phyloP scores from a whole-genome alignment of 2,797 vertebrate species.

The Delichon dasypus region DNA sequence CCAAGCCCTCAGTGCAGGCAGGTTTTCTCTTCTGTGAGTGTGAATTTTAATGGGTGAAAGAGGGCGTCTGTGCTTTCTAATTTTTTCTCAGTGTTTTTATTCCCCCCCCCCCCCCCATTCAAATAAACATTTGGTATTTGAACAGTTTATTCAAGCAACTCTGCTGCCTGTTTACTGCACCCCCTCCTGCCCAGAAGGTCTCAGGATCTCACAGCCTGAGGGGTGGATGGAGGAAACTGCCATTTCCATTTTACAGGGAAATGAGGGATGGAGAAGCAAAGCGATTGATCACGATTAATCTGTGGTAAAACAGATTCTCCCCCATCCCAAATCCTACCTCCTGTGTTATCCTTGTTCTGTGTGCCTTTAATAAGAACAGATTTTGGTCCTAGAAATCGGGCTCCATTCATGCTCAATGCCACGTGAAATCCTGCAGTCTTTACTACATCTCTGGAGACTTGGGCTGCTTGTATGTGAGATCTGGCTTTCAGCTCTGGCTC shows the following conservation, averaged over 20 bases:
- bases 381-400: neutral
- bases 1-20: neutral
- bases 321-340: neutral
- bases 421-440: conserved; percentile 9
- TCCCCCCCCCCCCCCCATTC: neutral
- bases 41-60: neutral
- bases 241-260: neutral
- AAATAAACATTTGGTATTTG: neutral
- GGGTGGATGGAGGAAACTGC: neutral
- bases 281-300: neutral
- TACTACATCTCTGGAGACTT: neutral
- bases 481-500: conserved; percentile 37
- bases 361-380: neutral
- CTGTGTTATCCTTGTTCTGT: neutral
- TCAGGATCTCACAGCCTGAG: neutral
- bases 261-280: neutral
- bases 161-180: neutral
- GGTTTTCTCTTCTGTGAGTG: neutral
- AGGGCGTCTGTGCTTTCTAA: neutral
- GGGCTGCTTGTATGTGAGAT: conserved; percentile 2
- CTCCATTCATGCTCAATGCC: conserved; percentile 3
- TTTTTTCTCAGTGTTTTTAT: too few relatives aligned
- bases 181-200: neutral
- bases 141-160: neutral
- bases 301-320: neutral